phyloP scores from a whole-genome alignment of 2,888 invertebrate species.

The Coleophora flavipennella region DNA sequence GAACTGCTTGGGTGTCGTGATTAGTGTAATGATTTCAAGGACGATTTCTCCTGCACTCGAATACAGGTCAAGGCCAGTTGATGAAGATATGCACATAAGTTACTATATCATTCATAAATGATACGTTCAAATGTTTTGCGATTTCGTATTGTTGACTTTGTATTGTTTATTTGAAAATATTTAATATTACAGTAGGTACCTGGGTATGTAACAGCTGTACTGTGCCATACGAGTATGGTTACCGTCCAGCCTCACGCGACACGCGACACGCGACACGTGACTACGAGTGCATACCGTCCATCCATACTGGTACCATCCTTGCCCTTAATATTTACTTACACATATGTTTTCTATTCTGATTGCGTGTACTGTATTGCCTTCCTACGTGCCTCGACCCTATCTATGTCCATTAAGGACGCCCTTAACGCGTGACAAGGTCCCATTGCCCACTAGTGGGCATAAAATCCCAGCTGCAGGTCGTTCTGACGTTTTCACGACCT shows the following conservation, averaged over 20 bases:
- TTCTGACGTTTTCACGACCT: constrained; percentile 31
- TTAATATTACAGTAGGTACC: too few species aligned
- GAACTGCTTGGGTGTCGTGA: constrained; percentile 18
- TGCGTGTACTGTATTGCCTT: constrained; percentile 46
- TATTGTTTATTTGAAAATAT: too few species aligned
- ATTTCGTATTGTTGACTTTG: too few species aligned
- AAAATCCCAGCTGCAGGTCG: constrained; percentile 15
- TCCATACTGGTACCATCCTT: too few species aligned
- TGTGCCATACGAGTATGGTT: too few species aligned
- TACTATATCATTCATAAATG: too few species aligned
- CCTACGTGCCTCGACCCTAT: constrained; percentile 30
- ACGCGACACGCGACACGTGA: too few species aligned
- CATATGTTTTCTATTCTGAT: constrained; percentile 32
- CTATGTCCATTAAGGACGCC: constrained; percentile 54
- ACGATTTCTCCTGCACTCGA: constrained; percentile 48
- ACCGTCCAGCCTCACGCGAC: too few species aligned
- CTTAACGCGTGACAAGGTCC: constrained; percentile 62
- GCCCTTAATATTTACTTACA: neutral
- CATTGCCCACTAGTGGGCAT: constrained; percentile 15
- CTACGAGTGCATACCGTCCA: too few species aligned
- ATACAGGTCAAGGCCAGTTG: constrained; percentile 57
- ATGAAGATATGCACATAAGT: too few species aligned
- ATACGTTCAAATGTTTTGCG: too few species aligned
- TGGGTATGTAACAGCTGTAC: too few species aligned
- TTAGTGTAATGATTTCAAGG: constrained; percentile 33